Base-by-base conservation (phyloP, 2,888 invertebrate species). In the Linnaemya vulpina region DNA sequence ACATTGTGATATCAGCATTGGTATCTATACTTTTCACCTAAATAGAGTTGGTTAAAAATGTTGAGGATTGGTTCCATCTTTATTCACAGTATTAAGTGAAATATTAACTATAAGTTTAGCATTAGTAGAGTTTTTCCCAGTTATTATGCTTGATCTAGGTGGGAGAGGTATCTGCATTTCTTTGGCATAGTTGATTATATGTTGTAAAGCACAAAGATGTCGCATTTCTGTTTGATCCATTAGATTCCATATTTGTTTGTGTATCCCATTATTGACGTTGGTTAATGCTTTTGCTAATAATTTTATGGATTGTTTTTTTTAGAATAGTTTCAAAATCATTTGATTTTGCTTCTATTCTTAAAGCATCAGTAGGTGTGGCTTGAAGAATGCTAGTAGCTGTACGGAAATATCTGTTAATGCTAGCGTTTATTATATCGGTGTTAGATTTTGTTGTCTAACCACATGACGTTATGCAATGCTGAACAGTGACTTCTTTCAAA, bases 391-490 rank as follows among this genome's bases (percentile, higher is more conserved):
- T 43, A 7, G 75, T 30, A 3, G 65, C 40, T 17, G 65, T 76
- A 7, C 75, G 75, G 13, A 76, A 63, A 40, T 46, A 76, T 11
- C 25, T 55, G 43, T 65, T 76, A 10, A 76, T 40, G 4, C 1
- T 11, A 5, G 75, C 38, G n/a, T 70, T 77, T 2, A 70, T 13
- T 40, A 68, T 77, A 1, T 22, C 67, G n/a, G 38, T 51, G 17
- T 62, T 62, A 20, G 60, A 62, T 46, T 77, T 62, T 15, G 20
- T 49, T 65, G 75, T 65, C 75, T 46, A 76, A 3, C 75, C 46
- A 43, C 67, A 76, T n/a, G 67, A 55, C 11, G 67, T 76, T 65
- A 67, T 76, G 10, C 43, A 60, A n/a, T 68, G 67, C 17, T 68
- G 68, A 46, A 60, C 20, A 10, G n/a, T 15, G 7, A 55, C 55